Evolutionary conservation across 92 coral and sea anemone species (phyloP).

Genomic region (Blastomussa wellsi): DNA sequence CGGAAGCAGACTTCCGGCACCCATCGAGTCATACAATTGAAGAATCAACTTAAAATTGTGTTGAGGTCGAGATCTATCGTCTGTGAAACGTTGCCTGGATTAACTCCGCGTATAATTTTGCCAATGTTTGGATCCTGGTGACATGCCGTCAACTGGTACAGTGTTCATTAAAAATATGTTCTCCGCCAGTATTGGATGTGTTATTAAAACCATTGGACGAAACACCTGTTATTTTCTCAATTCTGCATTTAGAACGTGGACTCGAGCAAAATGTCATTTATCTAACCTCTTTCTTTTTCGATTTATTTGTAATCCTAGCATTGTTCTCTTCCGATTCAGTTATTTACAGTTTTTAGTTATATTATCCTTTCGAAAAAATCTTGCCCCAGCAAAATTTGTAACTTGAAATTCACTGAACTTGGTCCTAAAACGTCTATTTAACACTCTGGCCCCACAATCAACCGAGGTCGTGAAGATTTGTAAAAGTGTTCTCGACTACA

Average conservation of each 20-base stretch:
- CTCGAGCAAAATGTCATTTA: not conserved
- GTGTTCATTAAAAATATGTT: conserved; percentile 20
- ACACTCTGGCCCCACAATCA: not conserved
- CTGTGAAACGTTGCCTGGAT: not conserved
- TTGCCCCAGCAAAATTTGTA: not conserved
- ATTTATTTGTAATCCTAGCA: not conserved
- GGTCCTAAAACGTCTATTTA: not conserved
- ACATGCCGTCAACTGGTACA: not conserved
- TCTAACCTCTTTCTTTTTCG: not conserved
- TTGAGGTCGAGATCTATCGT: not conserved
- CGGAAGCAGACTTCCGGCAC: not conserved
- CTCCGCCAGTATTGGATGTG: not conserved
- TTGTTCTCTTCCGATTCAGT: not conserved
- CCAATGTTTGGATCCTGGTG: not conserved
- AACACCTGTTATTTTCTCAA: not conserved
- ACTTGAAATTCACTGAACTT: not conserved
- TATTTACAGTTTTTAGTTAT: conserved; percentile 29
- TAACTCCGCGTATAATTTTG: not conserved
- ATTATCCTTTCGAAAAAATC: not conserved
- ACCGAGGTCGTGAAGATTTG: not conserved
- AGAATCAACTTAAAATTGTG: not conserved
- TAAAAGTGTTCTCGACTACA: conserved; percentile 67
- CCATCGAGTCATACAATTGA: not conserved
- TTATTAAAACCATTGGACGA: conserved; percentile 9
- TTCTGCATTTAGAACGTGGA: not conserved